A percentile compares a stretch with the other conserved stretches of the same genome.
These are phyloP conservation scores for Tadarida brasiliensis DNA, from an alignment of 2,797 vertebrate species.

Conservation along the genomic window DNA sequence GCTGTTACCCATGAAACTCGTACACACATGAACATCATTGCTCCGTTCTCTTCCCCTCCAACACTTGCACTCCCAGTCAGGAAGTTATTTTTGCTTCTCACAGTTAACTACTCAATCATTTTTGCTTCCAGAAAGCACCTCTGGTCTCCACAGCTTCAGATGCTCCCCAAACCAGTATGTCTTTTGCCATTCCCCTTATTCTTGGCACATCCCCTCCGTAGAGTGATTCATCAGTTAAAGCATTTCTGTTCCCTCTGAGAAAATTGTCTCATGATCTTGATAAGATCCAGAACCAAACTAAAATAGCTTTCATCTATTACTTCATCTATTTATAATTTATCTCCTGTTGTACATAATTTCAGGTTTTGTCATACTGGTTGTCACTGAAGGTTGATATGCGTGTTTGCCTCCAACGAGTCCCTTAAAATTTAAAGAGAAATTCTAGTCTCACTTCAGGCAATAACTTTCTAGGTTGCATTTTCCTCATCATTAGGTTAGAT, in stretches of 20 bases:
- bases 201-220: not conserved
- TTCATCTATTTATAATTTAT: not conserved
- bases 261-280: not conserved
- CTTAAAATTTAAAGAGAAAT: not conserved
- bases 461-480: not conserved
- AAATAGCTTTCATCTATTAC: not conserved
- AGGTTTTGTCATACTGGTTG: not conserved
- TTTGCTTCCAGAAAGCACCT: not conserved
- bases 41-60: not conserved
- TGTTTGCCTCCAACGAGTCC: not conserved
- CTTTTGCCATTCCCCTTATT: not conserved
- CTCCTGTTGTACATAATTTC: not conserved
- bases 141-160: not conserved
- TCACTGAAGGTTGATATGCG: not conserved
- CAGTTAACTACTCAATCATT: not conserved
- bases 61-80: not conserved
- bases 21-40: accelerated
- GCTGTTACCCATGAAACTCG: not conserved
- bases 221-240: not conserved
- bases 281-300: not conserved
- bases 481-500: not conserved
- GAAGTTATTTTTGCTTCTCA: not conserved
- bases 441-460: not conserved
- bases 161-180: not conserved
- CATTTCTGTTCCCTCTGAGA: not conserved